Base-by-base conservation (phyloP, 2,113 vertebrate genomes). In the Oreochromis aureus region DNA sequence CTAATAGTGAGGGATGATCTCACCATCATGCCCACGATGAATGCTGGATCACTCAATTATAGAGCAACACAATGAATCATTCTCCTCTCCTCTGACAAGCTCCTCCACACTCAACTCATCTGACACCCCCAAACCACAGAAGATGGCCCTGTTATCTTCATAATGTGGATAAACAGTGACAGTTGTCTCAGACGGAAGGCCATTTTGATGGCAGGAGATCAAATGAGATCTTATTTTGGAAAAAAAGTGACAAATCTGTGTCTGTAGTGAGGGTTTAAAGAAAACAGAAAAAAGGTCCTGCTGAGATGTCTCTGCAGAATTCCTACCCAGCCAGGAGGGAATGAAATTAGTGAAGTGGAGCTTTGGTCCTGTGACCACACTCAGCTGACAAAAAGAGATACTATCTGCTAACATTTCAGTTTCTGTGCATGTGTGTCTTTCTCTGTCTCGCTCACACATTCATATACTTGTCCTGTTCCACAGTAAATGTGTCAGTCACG, bases 11-110 rank as follows among this genome's bases (percentile, higher is more conserved):
- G 63, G 66, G 83, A 88, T 94, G 94, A 94, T 87, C 91, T 94
- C 94, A 94, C 86, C 87, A 53, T 84, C 71, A 56, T 92, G 89
- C 90, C 92, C 86, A 86, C 61, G 39, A 89, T 85, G 89, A 91
- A 94, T 84, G 69, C 92, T 24, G 85, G 81, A 91, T 95, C 89
- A 94, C 93, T 94, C 93, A 93, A 93, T 94, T 94, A 94, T n/a
- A 87, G 85, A 92, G 82, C 76, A 54, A 86, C 86, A 93, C 93
- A 93, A 92, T 95, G 92, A 91, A 93, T 95, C 93, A 94, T 80
- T 93, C 92, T 90, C 81, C 87, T 90, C 87, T 39, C 73, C 87
- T 85, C 90, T 89, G 90, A 90, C 92, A 89, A 78, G 88, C 89
- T 94, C 92, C 92, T 88, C 89, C 90, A 86, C 87, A 73, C 86